These are phyloP conservation scores for Drosophila sulfurigaster DNA, from an alignment of 1,140 invertebrate genomes.

Conservation along the genomic window DNA sequence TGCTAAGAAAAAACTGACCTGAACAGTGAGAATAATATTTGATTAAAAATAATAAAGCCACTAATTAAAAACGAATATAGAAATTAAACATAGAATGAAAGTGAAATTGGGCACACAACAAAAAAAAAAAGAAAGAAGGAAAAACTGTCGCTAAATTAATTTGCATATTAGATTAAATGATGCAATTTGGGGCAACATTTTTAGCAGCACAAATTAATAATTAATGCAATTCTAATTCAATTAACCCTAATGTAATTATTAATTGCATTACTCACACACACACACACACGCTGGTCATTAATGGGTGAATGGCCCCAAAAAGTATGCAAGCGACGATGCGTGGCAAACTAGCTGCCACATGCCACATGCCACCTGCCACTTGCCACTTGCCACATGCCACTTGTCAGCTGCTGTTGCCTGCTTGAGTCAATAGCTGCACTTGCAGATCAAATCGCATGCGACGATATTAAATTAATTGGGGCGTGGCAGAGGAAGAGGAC, in stretches of 20 bases:
- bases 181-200: background rate
- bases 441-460: constrained; percentile 20
- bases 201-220: background rate
- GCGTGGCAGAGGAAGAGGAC: constrained; percentile 9
- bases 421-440: constrained; percentile 23
- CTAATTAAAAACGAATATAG: too few species aligned
- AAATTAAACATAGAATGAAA: too few species aligned
- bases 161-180: too few species aligned
- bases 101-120: too few species aligned
- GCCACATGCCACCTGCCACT: constrained; percentile 5
- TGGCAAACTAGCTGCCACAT: background rate
- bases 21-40: too few species aligned
- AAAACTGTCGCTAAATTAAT: too few species aligned
- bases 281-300: too few species aligned
- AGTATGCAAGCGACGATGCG: constrained; percentile 8
- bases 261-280: background rate
- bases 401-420: constrained; percentile 4
- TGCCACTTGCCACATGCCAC: constrained; percentile 14
- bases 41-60: too few species aligned
- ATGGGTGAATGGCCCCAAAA: constrained; percentile 18
- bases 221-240: background rate
- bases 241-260: background rate
- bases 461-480: constrained; percentile 40
- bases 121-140: too few species aligned
- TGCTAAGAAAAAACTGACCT: too few species aligned